These are phyloP conservation scores for Drosophila equinoxialis DNA, from an alignment of 1,140 invertebrate species.

Conservation along the genomic window DNA sequence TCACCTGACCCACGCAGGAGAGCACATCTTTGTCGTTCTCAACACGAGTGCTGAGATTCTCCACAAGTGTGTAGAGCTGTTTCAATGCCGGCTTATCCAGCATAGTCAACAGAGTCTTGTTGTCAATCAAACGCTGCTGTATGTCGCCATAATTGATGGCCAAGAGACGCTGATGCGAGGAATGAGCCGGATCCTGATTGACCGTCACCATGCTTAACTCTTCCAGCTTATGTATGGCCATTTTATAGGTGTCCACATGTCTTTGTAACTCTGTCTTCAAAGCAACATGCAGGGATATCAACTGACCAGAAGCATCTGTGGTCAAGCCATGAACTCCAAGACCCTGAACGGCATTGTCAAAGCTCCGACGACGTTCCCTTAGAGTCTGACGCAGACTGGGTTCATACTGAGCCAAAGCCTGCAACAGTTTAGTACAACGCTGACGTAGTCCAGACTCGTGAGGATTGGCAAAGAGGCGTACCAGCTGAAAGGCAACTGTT, in stretches of 20 bases:
- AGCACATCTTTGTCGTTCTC: slow-evolving; percentile 89
- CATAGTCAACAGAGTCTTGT: slow-evolving; percentile 93
- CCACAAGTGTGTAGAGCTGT: slow-evolving; percentile 85
- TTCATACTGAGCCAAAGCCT: slow-evolving; percentile 85
- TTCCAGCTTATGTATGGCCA: slow-evolving; percentile 93
- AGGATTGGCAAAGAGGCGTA: slow-evolving; percentile 89
- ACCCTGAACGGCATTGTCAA: slow-evolving; percentile 93
- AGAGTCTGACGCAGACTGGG: slow-evolving; percentile 85
- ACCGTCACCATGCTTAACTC: slow-evolving; percentile 88
- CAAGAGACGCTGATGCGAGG: slow-evolving; percentile 94
- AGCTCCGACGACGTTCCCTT: slow-evolving; percentile 86
- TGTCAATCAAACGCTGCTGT: slow-evolving; percentile 95
- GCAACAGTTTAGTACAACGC: slow-evolving; percentile 84
- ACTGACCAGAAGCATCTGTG: slow-evolving; percentile 84
- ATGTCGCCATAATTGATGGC: slow-evolving; percentile 91
- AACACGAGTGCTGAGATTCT: slow-evolving; percentile 85
- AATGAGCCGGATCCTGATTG: slow-evolving; percentile 92
- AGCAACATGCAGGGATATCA: slow-evolving; percentile 88
- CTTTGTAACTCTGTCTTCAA: slow-evolving; percentile 92
- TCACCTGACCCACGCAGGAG: slow-evolving; percentile 86
- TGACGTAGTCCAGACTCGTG: slow-evolving; percentile 86
- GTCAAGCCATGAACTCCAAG: slow-evolving; percentile 94
- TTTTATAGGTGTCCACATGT: slow-evolving; percentile 93
- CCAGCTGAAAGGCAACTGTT: slow-evolving; percentile 90
- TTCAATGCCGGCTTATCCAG: slow-evolving; percentile 88